These are phyloP conservation scores for Battus philenor DNA, from an alignment of 1,140 invertebrate species.

Conservation along the genomic window DNA sequence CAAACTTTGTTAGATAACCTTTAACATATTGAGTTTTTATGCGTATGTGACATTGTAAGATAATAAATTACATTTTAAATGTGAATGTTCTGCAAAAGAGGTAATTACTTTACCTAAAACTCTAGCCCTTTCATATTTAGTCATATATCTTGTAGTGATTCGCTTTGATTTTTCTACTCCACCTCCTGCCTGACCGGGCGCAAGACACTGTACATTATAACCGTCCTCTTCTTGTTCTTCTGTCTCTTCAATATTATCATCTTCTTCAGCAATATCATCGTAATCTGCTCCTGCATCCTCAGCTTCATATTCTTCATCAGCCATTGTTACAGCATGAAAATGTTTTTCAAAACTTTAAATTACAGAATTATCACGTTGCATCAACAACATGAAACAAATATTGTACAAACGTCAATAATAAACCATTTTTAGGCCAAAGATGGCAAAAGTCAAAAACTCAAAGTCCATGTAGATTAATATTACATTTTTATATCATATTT, in stretches of 20 bases:
- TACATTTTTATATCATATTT: too few species aligned
- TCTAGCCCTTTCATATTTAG: slow-evolving; percentile 86
- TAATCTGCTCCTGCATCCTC: slow-evolving; percentile 65
- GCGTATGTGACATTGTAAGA: too few species aligned
- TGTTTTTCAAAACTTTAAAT: background rate
- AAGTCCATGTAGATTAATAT: too few species aligned
- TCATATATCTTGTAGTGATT: slow-evolving; percentile 96
- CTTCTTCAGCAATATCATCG: slow-evolving; percentile 66
- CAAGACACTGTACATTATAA: slow-evolving; percentile 82
- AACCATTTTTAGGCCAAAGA: too few species aligned
- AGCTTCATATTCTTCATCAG: slow-evolving; percentile 65
- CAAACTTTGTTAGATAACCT: too few species aligned
- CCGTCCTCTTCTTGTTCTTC: slow-evolving; percentile 79
- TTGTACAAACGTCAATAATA: too few species aligned
- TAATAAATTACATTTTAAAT: too few species aligned
- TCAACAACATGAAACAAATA: too few species aligned
- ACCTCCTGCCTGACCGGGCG: slow-evolving; percentile 83
- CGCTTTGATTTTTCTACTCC: slow-evolving; percentile 89
- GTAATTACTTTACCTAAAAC: slow-evolving; percentile 66
- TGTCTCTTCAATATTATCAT: slow-evolving; percentile 62
- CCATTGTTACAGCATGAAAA: slow-evolving; percentile 32
- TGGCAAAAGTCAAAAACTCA: too few species aligned
- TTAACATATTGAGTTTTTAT: too few species aligned
- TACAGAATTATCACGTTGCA: too few species aligned
- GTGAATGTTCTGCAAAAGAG: too few species aligned